Base-by-base conservation (phyloP, 2,113 vertebrate genomes). In the Festucalex cinctus region DNA sequence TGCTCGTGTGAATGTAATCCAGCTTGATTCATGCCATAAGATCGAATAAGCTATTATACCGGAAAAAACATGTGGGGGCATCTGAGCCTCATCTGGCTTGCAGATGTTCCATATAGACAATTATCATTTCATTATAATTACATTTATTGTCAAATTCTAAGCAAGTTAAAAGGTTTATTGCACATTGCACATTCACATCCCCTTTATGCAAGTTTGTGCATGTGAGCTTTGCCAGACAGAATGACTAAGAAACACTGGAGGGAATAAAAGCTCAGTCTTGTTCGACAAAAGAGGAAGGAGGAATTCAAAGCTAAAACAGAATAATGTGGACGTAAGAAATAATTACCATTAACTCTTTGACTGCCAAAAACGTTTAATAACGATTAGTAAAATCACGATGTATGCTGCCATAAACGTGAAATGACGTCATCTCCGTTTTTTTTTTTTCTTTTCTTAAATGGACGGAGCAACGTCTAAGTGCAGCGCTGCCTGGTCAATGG, bases 61-160 rank as follows among this genome's bases (percentile, higher is more conserved):
- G 71, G n/a, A n/a, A 79, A 73, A 79, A 63, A 82, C 80, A 75
- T 70, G 73, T 83, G 75, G 84, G 69, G 64, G 83, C 77, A 75
- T 72, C 44, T 82, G 41, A 73, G 74, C 70, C 74, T 68, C 89
- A 91, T 88, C 83, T 88, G 89, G 83, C 66, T 64, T 57, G 59
- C 92, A 93, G 89, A 91, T 92, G 92, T 86, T 62, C 48, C 51
- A 57, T 69, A 57, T 39, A 39, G 8, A 67, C 48, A 2, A 61
- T 69, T 63, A 63, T 2, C 68, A 28, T 63, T 20, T 39, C 3
- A 32, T 62, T 59, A n/a, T 16, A 53, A 59, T 46, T 12, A 61
- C 35, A 61, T 71, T n/a, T 65, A 67, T 66, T 9, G 36, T 57
- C 26, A 26, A 22, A 35, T 51, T 69, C 56, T 14, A 19, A 28